Evolutionary conservation across 1,140 invertebrate species (phyloP), one percentile per base, ranked within the genome.

Genomic region (Dreissena polymorpha): DNA sequence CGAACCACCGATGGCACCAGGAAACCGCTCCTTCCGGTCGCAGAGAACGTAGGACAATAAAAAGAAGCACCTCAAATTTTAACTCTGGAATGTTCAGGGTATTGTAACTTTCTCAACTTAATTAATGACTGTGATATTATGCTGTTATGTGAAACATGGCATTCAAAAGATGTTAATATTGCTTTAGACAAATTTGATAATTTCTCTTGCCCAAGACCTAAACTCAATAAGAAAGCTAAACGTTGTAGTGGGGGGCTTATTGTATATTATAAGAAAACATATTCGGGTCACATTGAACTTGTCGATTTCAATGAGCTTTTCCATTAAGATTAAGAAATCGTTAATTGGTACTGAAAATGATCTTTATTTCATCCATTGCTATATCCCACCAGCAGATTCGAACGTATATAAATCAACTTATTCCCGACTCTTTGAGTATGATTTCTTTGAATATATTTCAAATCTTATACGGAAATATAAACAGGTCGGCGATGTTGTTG

Each of bases 191-290:
- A 49, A 8, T 75, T 18, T 75, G 72, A 75, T 10, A 23, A 21
- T 63, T 75, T 75, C 55, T 63, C 53, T 27, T 75, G 72, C 29
- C 72, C 72, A 27, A 51, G 71, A 53, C 50, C 71, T n/a, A 73
- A 73, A 73, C 53, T 7, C 23, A 73, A 73, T 60, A 73, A 73
- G 50, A 55, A 39, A 68, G 67, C 67, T 25, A 68, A 68, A 27
- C 23, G 67, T 27, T 27, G 14, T 10, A 75, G 60, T 75, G 73
- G 73, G 10, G 73, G 73, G 12, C n/a, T 75, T 25, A 16, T 75
- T 16, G 50, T 63, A 23, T 63, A 64, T 64, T 75, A n/a, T 63
- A 63, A 63, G 14, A 64, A 60, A 14, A 64, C 21, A 63, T 64
- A 13, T 64, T 18, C 13, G 18, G 73, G 60, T 29, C 12, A 75